Base-by-base conservation (phyloP, 2,888 invertebrate species). In the Tenthredo amoena region DNA sequence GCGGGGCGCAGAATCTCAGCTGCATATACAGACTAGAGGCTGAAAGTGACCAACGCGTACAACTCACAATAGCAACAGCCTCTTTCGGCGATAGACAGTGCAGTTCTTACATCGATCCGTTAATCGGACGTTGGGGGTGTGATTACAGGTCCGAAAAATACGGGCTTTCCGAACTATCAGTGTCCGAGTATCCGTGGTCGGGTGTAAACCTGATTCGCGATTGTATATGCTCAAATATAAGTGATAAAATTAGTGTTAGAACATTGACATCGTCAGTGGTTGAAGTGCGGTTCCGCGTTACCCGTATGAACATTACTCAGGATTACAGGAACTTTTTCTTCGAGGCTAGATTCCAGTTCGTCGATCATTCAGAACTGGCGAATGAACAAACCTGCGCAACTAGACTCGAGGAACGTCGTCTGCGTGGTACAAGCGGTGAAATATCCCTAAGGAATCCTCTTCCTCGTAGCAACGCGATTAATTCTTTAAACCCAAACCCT, bases 301-400 rank as follows among this genome's bases (percentile, higher is more conserved):
- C 96, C 18, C 95, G 96, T 92, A 97, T 98, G 98, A 96, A 96
- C 93, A 96, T 97, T 85, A 96, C 96, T 9, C 96, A 97, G 93
- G 97, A 97, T 94, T 97, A 97, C 91, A 95, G 96, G 85, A 96
- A 97, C 91, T 97, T 97, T 93, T 96, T 96, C 91, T 97, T 97
- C 93, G 97, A 97, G 90, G 96, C 96, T 0, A 96, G 95, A 91
- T 96, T 96, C 89, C 96, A 96, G 91, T 96, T 96, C 92, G 93
- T 96, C 77, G 94, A 96, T 0, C 94, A 94, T 72, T 94, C 94
- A 1, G 95, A 95, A 10, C 94, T 95, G 3, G 95, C 95, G 86
- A 95, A 95, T 87, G 95, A 95, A 72, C 93, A 93, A 87, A 93
- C 93, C n/a, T 97, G 97, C 91, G 95, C 96, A 0, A 95, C 96